These are phyloP conservation scores for Potorous gilbertii DNA, from an alignment of 2,797 vertebrate species.

Conservation along the genomic window DNA sequence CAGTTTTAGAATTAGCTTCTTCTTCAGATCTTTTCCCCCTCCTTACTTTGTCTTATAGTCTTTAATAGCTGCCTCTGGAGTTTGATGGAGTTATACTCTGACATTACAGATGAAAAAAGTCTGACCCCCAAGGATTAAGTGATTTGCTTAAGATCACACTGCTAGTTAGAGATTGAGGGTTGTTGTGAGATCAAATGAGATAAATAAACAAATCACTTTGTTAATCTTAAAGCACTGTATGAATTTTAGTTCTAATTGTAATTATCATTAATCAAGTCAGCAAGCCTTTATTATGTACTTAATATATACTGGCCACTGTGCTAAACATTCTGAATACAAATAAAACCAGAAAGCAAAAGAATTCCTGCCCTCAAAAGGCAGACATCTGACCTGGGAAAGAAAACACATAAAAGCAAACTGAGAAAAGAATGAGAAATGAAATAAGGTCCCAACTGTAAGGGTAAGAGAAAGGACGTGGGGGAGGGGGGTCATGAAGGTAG, in stretches of 20 bases:
- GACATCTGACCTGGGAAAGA: neutral
- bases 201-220: neutral
- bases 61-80: neutral
- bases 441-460: neutral
- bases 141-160: neutral
- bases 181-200: neutral
- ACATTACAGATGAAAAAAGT: neutral
- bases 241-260: neutral
- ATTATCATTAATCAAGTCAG: neutral
- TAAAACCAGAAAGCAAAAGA: neutral
- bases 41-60: neutral
- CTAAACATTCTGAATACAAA: neutral
- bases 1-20: neutral
- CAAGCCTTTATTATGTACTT: neutral
- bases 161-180: neutral
- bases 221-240: neutral
- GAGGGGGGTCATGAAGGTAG: neutral
- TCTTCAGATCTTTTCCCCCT: neutral
- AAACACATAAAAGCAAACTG: neutral
- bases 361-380: neutral
- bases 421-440: neutral
- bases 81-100: neutral
- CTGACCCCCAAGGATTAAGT: neutral
- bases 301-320: neutral
- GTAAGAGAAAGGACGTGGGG: neutral